These are phyloP conservation scores for Solea solea DNA, from an alignment of 2,113 vertebrate species.

Conservation along the genomic window DNA sequence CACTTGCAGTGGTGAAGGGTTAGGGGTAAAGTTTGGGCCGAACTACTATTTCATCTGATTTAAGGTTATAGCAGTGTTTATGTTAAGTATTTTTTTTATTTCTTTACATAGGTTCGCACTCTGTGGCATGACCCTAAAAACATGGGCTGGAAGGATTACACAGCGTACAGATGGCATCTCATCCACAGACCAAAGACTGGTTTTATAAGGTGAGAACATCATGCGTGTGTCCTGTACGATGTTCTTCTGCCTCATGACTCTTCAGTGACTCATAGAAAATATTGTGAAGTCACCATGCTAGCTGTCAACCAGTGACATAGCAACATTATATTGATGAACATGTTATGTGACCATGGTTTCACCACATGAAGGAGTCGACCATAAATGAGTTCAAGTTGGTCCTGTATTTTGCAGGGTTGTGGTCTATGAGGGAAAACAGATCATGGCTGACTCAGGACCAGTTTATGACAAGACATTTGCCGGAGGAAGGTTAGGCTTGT, in stretches of 20 bases:
- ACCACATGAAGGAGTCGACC: neutral
- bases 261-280: neutral
- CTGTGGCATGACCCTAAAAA: slow-evolving; percentile 98
- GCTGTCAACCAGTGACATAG: neutral
- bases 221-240: neutral
- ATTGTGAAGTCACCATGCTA: no score
- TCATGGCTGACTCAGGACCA: slow-evolving; percentile 97
- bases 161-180: slow-evolving; percentile 98
- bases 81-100: slow-evolving; percentile 1
- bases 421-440: slow-evolving; percentile 97
- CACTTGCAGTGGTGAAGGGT: no score
- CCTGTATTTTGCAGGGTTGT: slow-evolving; percentile 84
- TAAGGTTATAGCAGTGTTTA: neutral
- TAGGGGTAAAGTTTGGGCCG: no score
- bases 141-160: slow-evolving; percentile 98
- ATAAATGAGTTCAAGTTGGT: neutral
- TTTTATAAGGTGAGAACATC: slow-evolving; percentile 88
- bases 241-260: neutral
- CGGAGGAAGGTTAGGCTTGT: slow-evolving; percentile 94
- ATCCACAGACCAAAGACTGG: slow-evolving; percentile 97
- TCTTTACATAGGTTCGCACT: slow-evolving; percentile 87
- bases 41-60: neutral
- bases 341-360: neutral
- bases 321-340: neutral
- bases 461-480: slow-evolving; percentile 94